Percentiles rank a stretch among this genome's conserved stretches.
Conservation (phyloP, 2,888 invertebrate genomes). For the Temnothorax unifasciatus region DNA sequence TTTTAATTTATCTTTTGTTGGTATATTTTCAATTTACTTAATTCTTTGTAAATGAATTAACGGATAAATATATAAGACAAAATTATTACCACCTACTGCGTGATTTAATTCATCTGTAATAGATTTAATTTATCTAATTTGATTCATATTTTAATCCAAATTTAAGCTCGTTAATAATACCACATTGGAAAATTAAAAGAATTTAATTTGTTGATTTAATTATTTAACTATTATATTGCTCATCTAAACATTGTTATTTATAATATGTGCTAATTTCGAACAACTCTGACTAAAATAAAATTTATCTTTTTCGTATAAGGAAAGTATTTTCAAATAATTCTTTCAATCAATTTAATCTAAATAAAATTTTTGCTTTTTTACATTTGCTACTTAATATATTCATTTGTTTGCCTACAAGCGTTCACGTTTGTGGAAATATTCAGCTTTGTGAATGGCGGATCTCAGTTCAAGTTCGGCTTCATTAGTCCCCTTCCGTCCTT, state of each 20-base stretch:
- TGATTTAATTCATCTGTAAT: background rate
- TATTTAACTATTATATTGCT: background rate
- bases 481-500: slow-evolving; percentile 17
- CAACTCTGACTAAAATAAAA: background rate
- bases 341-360: background rate
- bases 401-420: background rate
- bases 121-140: background rate
- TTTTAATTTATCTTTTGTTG: background rate
- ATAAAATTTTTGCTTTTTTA: background rate
- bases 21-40: background rate
- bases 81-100: background rate
- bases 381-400: slow-evolving; percentile 1
- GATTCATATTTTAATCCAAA: background rate
- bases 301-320: background rate
- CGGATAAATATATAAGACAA: background rate
- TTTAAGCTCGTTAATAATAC: background rate
- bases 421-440: slow-evolving; percentile 15
- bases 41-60: background rate
- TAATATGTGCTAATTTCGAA: background rate
- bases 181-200: background rate
- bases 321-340: background rate
- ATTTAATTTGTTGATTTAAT: background rate
- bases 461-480: background rate
- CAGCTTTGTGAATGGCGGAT: background rate
- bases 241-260: background rate